phyloP scores from a whole-genome alignment of 2,113 vertebrate genomes.

The Corynorhinus townsendii region DNA sequence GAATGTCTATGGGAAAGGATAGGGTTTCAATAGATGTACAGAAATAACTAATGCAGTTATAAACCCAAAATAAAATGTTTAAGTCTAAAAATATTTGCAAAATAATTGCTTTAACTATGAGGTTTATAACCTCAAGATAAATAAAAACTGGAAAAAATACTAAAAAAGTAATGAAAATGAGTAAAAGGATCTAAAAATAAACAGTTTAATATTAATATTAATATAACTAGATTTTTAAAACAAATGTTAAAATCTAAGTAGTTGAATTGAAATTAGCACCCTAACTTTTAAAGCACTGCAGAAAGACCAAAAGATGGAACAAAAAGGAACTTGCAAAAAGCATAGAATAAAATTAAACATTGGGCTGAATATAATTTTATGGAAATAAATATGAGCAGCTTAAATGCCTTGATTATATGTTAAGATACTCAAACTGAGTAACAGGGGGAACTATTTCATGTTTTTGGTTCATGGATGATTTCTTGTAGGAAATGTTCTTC shows the following conservation, averaged over 20 bases:
- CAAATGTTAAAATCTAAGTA: neutral
- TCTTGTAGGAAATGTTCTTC: neutral
- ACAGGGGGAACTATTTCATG: neutral
- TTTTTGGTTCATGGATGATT: neutral
- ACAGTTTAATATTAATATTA: neutral
- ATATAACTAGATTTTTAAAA: neutral
- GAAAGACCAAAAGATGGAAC: neutral
- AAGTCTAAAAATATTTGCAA: neutral
- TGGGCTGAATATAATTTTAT: neutral
- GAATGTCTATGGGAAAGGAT: neutral
- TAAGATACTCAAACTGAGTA: neutral
- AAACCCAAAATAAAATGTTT: neutral
- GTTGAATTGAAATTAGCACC: neutral
- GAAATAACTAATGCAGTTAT: neutral
- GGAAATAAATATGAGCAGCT: neutral
- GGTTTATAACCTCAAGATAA: neutral
- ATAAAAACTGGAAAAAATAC: neutral
- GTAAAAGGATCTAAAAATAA: neutral
- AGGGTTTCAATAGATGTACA: neutral
- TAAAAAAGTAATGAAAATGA: neutral
- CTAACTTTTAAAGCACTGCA: neutral
- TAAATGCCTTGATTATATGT: neutral
- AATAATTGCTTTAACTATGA: neutral
- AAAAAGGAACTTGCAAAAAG: neutral
- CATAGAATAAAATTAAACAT: neutral